Conservation (phyloP, 2,888 invertebrate genomes). For the Amblyteles armatorius region DNA sequence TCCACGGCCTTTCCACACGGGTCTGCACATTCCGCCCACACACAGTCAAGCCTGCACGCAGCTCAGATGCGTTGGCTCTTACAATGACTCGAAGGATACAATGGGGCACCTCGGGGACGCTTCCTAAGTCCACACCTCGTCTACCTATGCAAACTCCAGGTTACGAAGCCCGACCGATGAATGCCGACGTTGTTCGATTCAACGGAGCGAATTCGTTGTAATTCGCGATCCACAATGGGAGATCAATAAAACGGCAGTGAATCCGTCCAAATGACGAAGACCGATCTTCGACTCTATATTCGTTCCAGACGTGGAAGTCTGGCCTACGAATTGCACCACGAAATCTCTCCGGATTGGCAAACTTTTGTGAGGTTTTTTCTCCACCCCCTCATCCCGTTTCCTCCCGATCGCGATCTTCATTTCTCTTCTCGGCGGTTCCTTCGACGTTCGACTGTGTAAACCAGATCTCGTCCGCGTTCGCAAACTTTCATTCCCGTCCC, state of each 20-base stretch:
- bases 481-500: background rate
- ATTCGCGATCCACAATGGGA: background rate
- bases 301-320: background rate
- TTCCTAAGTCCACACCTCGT: slow-evolving; percentile 38
- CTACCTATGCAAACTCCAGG: slow-evolving; percentile 11
- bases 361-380: background rate
- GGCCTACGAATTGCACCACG: background rate
- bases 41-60: background rate
- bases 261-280: background rate
- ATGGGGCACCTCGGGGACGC: slow-evolving; percentile 40
- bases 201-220: background rate
- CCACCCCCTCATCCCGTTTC: background rate
- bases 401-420: background rate
- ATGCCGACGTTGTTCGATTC: slow-evolving; percentile 13
- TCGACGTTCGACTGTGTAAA: background rate
- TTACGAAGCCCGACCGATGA: slow-evolving; percentile 30
- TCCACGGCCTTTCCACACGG: slow-evolving; percentile 33
- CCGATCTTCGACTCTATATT: background rate
- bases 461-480: background rate
- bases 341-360: background rate
- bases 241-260: background rate
- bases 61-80: slow-evolving; percentile 34
- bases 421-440: background rate
- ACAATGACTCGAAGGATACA: slow-evolving; percentile 53
- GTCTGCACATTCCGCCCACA: slow-evolving; percentile 18